Evolutionary conservation across 2,888 invertebrate genomes (phyloP), one percentile per base, ranked within the genome.

Genomic region (Herminia tarsipennalis): DNA sequence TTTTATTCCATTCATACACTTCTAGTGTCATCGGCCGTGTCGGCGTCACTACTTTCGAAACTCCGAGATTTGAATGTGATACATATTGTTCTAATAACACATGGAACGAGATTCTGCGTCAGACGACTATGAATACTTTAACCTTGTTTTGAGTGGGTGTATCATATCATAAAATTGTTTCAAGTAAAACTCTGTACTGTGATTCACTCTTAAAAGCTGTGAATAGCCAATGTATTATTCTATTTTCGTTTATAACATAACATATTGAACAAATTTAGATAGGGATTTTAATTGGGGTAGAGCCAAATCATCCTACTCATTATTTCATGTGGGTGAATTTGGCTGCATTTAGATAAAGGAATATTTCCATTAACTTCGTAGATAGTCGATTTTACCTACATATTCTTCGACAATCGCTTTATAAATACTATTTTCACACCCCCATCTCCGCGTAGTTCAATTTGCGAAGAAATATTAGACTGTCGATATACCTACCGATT

Each of bases 1-100:
- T 81, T 84, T 80, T 81, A 70, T 83, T 80, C 66, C 69, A 74
- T 76, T 74, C 71, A 71, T 73, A 75, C 54, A 71, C 67, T 73
- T 72, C 71, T 74, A 76, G 72, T 79, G 79, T 78, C 81, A 80
- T 78, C 77, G 75, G 66, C 74, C 78, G 68, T 66, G 58, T 47
- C 59, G 55, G 49, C 59, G 56, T 56, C 56, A 60, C 59, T 57
- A 65, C 64, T 64, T 61, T 65, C 56, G 55, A 58, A 65, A 50
- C 58, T 37, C 51, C 20, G 41, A 59, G 59, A 55, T 55, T 66
- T 55, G 13, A 63, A 66, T 66, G 61, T 48, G 49, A 58, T 61
- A 66, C 63, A 66, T 51, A 66, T 63, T 63, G 65, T 60, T 60
- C 52, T 60, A 53, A 51, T 40, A 60, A 54, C 54, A 57, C 44